These are phyloP conservation scores for Brachyrhaphis roseni DNA, from an alignment of 2,797 vertebrate genomes.

Conservation along the genomic window DNA sequence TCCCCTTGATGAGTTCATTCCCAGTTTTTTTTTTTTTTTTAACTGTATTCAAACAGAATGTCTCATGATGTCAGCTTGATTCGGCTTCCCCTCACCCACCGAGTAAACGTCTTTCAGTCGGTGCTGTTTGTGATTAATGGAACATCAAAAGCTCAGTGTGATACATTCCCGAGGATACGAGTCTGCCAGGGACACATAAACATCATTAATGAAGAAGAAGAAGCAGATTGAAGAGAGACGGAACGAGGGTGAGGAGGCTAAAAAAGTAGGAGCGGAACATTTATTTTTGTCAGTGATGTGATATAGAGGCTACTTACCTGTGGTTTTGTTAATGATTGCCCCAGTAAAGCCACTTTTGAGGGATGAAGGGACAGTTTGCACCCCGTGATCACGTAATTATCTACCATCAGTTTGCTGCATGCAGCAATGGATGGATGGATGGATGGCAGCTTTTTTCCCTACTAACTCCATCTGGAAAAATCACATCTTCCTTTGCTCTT, in stretches of 20 bases:
- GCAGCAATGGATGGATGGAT: conserved; percentile 62
- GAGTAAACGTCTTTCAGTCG: conserved; percentile 71
- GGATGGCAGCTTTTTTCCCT: conserved; percentile 44
- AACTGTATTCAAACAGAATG: conserved; percentile 63
- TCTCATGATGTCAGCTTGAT: conserved; percentile 58
- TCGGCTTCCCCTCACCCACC: conserved; percentile 53
- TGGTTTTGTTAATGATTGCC: conserved; percentile 59
- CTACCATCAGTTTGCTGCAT: conserved; percentile 40
- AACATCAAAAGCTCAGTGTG: conserved; percentile 77
- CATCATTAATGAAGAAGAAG: conserved; percentile 75
- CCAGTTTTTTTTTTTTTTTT: conserved; percentile 49
- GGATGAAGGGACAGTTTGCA: conserved; percentile 50
- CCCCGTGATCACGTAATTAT: conserved; percentile 60
- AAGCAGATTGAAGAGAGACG: conserved; percentile 49
- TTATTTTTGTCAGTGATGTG: conserved; percentile 54
- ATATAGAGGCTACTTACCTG: conserved; percentile 58
- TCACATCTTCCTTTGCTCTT: conserved; percentile 57
- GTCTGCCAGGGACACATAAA: conserved; percentile 72
- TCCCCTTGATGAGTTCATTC: conserved; percentile 36
- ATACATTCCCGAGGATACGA: conserved; percentile 69
- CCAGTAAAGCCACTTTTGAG: conserved; percentile 43
- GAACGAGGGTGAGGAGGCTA: conserved; percentile 31
- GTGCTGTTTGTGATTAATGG: conserved; percentile 76
- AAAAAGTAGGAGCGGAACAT: conserved; percentile 38
- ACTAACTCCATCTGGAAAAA: conserved; percentile 62